Conservation (phyloP, 2,888 invertebrate species). For the Drosophila leonis region DNA sequence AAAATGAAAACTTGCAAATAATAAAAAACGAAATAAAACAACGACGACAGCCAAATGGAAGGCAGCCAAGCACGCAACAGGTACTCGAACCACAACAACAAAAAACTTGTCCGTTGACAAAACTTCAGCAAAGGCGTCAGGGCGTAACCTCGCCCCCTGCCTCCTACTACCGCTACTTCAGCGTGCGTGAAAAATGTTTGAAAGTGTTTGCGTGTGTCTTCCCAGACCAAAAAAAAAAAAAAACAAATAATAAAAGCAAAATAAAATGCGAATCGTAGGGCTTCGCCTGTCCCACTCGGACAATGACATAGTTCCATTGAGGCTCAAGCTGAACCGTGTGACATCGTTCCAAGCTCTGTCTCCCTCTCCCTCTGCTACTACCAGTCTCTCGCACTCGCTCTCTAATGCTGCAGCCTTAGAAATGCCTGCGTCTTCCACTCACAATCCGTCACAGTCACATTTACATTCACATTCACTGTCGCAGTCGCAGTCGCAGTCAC, state of each 20-base stretch:
- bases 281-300: conserved; percentile 50
- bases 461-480: neutral
- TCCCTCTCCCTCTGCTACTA: neutral
- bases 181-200: conserved; percentile 67
- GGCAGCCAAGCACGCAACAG: conserved; percentile 65
- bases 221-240: conserved; percentile 7
- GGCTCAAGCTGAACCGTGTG: conserved; percentile 29
- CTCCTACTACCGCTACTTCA: conserved; percentile 14
- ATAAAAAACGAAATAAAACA: conserved; percentile 15
- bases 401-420: conserved; percentile 70
- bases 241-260: no score
- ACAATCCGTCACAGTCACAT: conserved; percentile 45
- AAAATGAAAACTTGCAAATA: conserved; percentile 68
- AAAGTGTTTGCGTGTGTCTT: conserved; percentile 54
- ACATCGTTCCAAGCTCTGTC: conserved; percentile 29
- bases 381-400: conserved; percentile 6
- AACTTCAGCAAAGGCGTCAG: conserved; percentile 65
- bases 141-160: conserved; percentile 54
- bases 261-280: conserved; percentile 48
- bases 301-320: conserved; percentile 69
- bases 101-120: conserved; percentile 61
- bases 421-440: conserved; percentile 49
- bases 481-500: conserved; percentile 14
- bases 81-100: conserved; percentile 40
- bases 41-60: conserved; percentile 12